These are phyloP conservation scores for Periophthalmodon schlosseri DNA, from an alignment of 2,113 vertebrate genomes.

Conservation along the genomic window DNA sequence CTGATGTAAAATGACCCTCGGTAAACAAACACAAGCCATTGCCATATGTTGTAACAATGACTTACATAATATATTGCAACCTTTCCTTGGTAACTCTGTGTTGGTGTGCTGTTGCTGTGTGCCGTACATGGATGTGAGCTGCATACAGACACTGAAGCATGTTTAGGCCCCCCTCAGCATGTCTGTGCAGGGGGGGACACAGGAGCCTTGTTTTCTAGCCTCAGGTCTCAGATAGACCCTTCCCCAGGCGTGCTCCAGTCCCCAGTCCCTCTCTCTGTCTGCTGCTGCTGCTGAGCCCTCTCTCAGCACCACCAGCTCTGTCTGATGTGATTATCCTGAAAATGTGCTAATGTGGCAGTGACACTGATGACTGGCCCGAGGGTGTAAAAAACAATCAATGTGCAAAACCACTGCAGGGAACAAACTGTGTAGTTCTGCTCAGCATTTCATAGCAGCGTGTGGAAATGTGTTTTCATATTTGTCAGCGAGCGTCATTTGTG, in stretches of 20 bases:
- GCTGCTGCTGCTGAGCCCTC: conserved; percentile 14
- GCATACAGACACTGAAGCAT: conserved; percentile 30
- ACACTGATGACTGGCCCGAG: conserved; percentile 65
- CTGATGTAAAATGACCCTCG: background rate
- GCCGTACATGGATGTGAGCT: conserved; percentile 34
- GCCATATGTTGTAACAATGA: background rate
- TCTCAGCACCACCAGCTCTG: conserved; percentile 40
- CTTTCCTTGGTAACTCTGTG: background rate
- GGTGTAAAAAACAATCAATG: conserved; percentile 67
- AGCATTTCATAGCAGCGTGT: conserved; percentile 31
- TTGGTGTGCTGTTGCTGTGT: conserved; percentile 13
- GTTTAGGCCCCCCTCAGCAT: conserved; percentile 15
- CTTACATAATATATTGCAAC: background rate
- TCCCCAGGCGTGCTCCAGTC: conserved; percentile 41
- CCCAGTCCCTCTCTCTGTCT: conserved; percentile 20
- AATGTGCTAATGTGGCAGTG: conserved; percentile 55
- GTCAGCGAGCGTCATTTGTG: conserved; percentile 61
- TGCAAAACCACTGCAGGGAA: conserved; percentile 58
- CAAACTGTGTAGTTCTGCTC: conserved; percentile 38
- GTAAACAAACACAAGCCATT: background rate
- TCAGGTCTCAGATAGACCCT: conserved; percentile 27
- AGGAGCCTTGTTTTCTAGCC: conserved; percentile 22
- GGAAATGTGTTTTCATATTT: conserved; percentile 57
- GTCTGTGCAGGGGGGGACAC: conserved; percentile 29
- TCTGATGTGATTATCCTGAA: conserved; percentile 63